Evolutionary conservation across 2,113 vertebrate species (phyloP).

Genomic region (Myrmophylax atrothorax): DNA sequence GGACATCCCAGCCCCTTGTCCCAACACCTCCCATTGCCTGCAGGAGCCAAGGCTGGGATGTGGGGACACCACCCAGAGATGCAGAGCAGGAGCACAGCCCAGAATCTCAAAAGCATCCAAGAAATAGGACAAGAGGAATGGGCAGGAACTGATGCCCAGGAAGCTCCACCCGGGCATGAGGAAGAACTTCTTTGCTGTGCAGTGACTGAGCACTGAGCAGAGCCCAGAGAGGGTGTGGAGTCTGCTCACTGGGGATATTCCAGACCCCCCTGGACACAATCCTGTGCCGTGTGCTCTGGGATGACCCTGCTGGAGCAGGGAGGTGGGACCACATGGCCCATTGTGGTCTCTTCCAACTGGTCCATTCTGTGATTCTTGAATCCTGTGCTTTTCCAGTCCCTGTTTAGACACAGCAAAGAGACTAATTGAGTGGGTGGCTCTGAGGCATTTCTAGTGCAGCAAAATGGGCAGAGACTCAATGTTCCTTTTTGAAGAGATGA

Average conservation of each 20-base stretch:
- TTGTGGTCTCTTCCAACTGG: background rate
- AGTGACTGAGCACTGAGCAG: background rate
- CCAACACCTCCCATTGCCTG: background rate
- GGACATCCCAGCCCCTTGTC: background rate
- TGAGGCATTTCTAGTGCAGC: background rate
- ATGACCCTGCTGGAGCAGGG: background rate
- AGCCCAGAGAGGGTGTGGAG: background rate
- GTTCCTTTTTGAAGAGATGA: background rate
- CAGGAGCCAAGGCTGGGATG: background rate
- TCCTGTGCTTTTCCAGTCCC: background rate
- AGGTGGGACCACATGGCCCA: background rate
- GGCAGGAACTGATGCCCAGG: background rate
- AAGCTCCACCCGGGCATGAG: background rate
- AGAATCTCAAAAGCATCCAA: background rate
- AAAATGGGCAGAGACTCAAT: background rate
- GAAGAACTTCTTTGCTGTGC: background rate
- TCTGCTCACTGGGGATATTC: rapidly evolving
- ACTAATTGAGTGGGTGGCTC: background rate
- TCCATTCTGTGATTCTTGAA: background rate
- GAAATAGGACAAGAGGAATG: rapidly evolving
- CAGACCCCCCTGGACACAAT: background rate
- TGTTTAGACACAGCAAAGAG: background rate
- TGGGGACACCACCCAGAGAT: background rate
- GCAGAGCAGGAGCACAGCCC: background rate
- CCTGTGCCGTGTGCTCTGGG: background rate